Conservation (phyloP, 2,113 vertebrate genomes). For the Rhodinocichla rosea region DNA sequence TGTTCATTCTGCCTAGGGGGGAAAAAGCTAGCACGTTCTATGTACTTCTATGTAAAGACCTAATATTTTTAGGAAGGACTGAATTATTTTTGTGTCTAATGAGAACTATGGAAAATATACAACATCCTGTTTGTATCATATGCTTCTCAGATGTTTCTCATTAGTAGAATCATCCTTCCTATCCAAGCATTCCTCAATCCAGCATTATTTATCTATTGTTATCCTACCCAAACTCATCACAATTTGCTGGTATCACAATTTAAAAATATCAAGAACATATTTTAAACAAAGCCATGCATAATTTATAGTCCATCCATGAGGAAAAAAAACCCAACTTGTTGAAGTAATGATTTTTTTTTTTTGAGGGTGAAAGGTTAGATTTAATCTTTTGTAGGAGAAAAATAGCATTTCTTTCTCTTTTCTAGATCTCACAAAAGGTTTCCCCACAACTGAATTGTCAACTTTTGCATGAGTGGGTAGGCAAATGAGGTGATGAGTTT, state of each 20-base stretch:
- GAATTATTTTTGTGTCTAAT: neutral
- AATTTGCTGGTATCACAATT: neutral
- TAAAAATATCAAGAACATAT: neutral
- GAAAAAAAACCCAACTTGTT: neutral
- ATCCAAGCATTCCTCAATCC: neutral
- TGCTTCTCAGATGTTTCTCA: neutral
- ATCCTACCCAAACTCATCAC: neutral
- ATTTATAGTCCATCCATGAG: neutral
- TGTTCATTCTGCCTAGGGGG: neutral
- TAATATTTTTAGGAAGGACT: slow-evolving; percentile 51
- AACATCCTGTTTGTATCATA: slow-evolving; percentile 1
- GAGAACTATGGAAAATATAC: slow-evolving; percentile 41
- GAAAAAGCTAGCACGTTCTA: neutral
- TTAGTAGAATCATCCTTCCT: neutral
- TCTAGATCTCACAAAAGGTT: neutral
- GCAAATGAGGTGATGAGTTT: neutral
- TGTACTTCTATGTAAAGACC: neutral
- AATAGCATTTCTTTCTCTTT: neutral
- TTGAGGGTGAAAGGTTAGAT: neutral
- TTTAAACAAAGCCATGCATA: neutral
- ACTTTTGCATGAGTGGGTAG: neutral
- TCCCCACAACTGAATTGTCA: neutral
- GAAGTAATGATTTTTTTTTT: neutral
- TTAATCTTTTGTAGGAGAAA: neutral
- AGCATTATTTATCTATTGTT: neutral